Conservation (phyloP, 2,113 vertebrate species). For the Morphnarchus princeps region DNA sequence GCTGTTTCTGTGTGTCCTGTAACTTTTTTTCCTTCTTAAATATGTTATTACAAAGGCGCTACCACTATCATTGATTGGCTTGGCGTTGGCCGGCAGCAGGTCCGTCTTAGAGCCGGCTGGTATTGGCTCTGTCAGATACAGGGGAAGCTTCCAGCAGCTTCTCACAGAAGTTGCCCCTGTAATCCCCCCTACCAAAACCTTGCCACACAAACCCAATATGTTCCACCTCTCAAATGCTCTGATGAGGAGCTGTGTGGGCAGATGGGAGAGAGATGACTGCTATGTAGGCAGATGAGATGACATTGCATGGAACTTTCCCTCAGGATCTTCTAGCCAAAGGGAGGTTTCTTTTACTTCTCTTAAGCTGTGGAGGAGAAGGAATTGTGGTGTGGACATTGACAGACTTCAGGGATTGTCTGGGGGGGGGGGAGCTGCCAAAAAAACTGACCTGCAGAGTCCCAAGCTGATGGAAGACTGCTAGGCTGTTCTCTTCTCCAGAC, state of each 20-base stretch:
- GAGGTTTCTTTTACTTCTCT: background rate
- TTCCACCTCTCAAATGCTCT: background rate
- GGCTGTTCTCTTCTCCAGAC: background rate
- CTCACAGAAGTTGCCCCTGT: too few species aligned
- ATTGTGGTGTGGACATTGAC: background rate
- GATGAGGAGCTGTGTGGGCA: background rate
- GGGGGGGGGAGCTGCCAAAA: background rate
- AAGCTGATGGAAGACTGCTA: background rate
- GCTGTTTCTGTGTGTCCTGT: too few species aligned
- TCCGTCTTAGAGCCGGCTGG: too few species aligned
- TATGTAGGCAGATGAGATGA: background rate
- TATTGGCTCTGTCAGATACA: too few species aligned
- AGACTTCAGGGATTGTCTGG: background rate
- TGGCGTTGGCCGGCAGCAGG: too few species aligned
- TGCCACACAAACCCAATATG: too few species aligned
- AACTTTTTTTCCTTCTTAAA: too few species aligned
- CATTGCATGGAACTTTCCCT: too few species aligned
- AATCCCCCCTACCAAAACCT: too few species aligned
- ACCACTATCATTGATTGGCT: too few species aligned
- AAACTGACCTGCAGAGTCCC: background rate
- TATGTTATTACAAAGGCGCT: too few species aligned
- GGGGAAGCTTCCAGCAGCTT: too few species aligned
- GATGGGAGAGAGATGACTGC: background rate
- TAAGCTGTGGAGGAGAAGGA: background rate
- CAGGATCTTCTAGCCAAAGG: background rate